phyloP scores from a whole-genome alignment of 2,888 invertebrate species.

The Augochlorella aurata region DNA sequence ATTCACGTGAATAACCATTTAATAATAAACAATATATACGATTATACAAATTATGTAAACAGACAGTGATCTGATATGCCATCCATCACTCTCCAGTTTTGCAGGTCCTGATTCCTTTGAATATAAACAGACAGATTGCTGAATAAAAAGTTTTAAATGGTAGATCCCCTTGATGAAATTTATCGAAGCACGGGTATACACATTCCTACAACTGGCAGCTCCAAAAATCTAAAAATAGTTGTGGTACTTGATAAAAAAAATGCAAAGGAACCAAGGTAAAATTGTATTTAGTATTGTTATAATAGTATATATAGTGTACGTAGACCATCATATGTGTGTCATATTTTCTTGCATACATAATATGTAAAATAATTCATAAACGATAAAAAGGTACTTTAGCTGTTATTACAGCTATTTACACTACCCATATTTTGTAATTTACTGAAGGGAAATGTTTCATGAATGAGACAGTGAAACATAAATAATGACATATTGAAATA shows the following conservation, averaged over 20 bases:
- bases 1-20: slow-evolving; percentile 38
- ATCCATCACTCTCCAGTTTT: slow-evolving; percentile 60
- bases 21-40: slow-evolving; percentile 53
- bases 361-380: slow-evolving; percentile 62
- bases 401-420: slow-evolving; percentile 58
- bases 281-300: slow-evolving; percentile 70
- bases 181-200: slow-evolving; percentile 61
- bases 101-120: slow-evolving; percentile 64
- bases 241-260: slow-evolving; percentile 67
- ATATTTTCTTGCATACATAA: slow-evolving; percentile 62
- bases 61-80: slow-evolving; percentile 56
- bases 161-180: slow-evolving; percentile 53
- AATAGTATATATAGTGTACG: slow-evolving; percentile 64
- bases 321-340: slow-evolving; percentile 56
- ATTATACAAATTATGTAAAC: slow-evolving; percentile 43
- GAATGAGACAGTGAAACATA: slow-evolving; percentile 62
- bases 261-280: slow-evolving; percentile 69
- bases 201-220: slow-evolving; percentile 66
- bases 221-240: slow-evolving; percentile 70
- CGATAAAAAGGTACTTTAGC: slow-evolving; percentile 61
- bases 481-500: slow-evolving; percentile 62
- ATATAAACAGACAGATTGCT: slow-evolving; percentile 59
- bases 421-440: slow-evolving; percentile 58
- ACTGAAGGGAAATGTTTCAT: slow-evolving; percentile 60
- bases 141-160: slow-evolving; percentile 63